A percentile compares a stretch with the other conserved stretches of the same genome.
Evolutionary conservation across 2,113 vertebrate genomes (phyloP).

Genomic region (Helogale parvula): DNA sequence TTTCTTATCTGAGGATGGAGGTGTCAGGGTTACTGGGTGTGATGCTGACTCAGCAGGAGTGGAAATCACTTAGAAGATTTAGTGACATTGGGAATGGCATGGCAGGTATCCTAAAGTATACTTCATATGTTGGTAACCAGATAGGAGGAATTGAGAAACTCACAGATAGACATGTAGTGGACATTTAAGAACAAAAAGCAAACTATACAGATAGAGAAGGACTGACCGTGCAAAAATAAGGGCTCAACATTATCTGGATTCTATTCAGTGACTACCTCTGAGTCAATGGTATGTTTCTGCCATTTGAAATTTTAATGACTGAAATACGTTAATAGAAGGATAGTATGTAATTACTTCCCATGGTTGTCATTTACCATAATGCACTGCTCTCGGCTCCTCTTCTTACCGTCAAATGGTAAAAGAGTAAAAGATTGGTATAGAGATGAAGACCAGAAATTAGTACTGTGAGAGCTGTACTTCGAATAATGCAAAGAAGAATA

Average conservation of each 20-base stretch:
- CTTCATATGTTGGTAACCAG: background rate
- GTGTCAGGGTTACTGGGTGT: background rate
- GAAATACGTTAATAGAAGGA: background rate
- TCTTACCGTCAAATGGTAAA: background rate
- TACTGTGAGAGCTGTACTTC: background rate
- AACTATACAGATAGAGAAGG: background rate
- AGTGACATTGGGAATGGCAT: background rate
- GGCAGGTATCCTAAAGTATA: background rate
- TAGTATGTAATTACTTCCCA: background rate
- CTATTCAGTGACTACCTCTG: background rate
- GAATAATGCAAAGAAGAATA: background rate
- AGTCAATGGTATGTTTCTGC: background rate
- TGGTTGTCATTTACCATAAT: background rate
- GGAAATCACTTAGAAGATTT: background rate
- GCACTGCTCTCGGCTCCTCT: background rate
- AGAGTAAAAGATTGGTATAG: background rate
- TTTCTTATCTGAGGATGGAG: background rate
- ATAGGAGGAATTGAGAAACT: background rate
- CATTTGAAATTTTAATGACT: background rate
- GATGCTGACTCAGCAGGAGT: background rate
- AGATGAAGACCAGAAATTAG: slow-evolving; percentile 1
- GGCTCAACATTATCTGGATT: background rate
- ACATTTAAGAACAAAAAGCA: background rate
- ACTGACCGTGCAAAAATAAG: background rate
- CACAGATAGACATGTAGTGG: background rate